Percentiles rank a stretch among this genome's conserved stretches.
Conservation (phyloP, 2,888 invertebrate genomes). For the Napeogenes inachia region DNA sequence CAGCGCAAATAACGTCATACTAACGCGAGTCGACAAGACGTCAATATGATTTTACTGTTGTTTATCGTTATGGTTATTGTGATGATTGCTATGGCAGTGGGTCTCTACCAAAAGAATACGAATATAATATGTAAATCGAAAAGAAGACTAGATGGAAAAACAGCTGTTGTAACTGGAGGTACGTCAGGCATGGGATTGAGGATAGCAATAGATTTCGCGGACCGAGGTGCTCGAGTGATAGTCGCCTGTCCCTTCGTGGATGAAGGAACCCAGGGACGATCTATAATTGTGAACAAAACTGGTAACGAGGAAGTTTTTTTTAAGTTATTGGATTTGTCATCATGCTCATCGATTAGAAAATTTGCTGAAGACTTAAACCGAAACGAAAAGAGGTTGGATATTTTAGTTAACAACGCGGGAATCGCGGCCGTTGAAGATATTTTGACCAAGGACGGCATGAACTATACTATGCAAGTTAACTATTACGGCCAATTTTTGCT, state of each 20-base stretch:
- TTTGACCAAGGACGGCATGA: conserved; percentile 87
- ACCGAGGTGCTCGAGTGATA: conserved; percentile 61
- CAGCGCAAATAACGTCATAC: too few species aligned
- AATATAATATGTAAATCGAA: conserved; percentile 63
- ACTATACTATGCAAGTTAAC: conserved; percentile 94
- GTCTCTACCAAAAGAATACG: conserved; percentile 63
- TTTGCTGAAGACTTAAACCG: conserved; percentile 87
- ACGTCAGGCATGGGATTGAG: conserved; percentile 65
- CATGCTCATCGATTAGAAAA: conserved; percentile 84
- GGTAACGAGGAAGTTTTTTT: conserved; percentile 83
- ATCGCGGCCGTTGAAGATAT: conserved; percentile 79
- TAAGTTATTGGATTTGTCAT: conserved; percentile 85
- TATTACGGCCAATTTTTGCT: conserved; percentile 95
- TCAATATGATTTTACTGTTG: conserved; percentile 19
- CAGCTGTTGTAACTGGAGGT: conserved; percentile 62
- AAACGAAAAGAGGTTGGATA: conserved; percentile 84
- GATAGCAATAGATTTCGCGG: conserved; percentile 61
- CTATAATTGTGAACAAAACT: conserved; percentile 80
- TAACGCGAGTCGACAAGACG: background rate
- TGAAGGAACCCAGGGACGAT: conserved; percentile 64
- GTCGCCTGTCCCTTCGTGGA: conserved; percentile 62
- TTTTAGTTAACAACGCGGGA: conserved; percentile 94
- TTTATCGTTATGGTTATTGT: conserved; percentile 18
- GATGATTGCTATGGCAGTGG: conserved; percentile 38
- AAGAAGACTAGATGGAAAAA: conserved; percentile 57